Base-by-base conservation (phyloP, 2,113 vertebrate species). In the Caloenas nicobarica region DNA sequence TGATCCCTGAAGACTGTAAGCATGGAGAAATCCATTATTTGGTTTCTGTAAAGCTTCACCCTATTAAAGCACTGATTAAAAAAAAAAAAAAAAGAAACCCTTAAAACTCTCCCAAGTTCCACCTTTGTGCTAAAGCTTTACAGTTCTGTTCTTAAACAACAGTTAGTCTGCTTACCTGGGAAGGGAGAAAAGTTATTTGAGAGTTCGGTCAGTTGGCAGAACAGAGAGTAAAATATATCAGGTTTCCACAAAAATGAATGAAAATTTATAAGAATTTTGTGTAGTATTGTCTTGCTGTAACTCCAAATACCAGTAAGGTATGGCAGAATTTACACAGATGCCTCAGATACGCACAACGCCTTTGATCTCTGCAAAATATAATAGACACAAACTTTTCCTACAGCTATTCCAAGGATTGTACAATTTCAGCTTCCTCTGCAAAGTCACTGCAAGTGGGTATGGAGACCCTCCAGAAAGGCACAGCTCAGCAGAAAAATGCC, bases 301-400 rank as follows among this genome's bases (percentile, higher is more conserved):
- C 26, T 70, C 60, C 64, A 81, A 70, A 58, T 16, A 58, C 7
- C 46, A 51, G 46, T 4, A 29, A 26, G 22, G 4, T 42, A 81
- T 0, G 0, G 40, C 33, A 90, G 57, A 90, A 92, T 13, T 76
- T 54, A 61, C 19, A 74, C 0, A 0, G 16, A 44, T 33, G 7
- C 40, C 64, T 70, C 29, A 29, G 44, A 69, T 26, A 69, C 0
- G 3, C 8, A 24, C n/a, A 68, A 74, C 81, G 34, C 8, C 46
- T 78, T 66, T 44, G 18, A 83, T 21, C 7, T 40, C 64, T 24
- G 19, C 50, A 58, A 82, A 54, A 12, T 28, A 13, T 8, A 66
- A 74, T 3, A 22, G 13, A 71, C 2, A 60, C 10, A 90, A 83
- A 69, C n/a, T 82, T 80, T 33, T 56, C 31, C 71, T 24, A 69